These are phyloP conservation scores for Zele albiditarsus DNA, from an alignment of 2,888 invertebrate genomes.

Conservation along the genomic window DNA sequence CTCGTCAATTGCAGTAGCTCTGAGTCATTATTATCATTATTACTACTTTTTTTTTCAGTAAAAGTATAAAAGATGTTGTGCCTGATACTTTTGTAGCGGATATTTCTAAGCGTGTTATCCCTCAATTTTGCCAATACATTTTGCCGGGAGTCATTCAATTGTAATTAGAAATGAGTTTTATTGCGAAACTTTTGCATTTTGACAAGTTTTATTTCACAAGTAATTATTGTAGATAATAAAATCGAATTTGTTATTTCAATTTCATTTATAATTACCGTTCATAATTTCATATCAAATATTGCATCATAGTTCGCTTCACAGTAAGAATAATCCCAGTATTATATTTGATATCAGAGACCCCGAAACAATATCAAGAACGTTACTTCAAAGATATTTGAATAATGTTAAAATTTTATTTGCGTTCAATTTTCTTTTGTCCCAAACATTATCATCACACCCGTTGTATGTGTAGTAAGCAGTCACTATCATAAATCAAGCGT, in stretches of 20 bases:
- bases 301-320: background rate
- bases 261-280: too few relatives aligned
- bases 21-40: background rate
- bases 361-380: background rate
- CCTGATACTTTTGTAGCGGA: background rate
- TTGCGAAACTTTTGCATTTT: too few relatives aligned
- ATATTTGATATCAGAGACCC: background rate
- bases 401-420: background rate
- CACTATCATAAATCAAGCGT: background rate
- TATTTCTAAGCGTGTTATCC: background rate
- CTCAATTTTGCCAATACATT: too few relatives aligned
- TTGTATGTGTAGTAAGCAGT: background rate
- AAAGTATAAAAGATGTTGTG: background rate
- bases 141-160: too few relatives aligned
- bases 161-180: too few relatives aligned
- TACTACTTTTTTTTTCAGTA: background rate
- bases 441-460: background rate
- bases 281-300: background rate
- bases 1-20: background rate
- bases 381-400: background rate
- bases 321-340: background rate
- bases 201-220: too few relatives aligned
- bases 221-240: too few relatives aligned
- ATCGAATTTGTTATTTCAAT: too few relatives aligned
- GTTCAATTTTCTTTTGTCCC: conserved; percentile 13